Evolutionary conservation across 2,888 invertebrate species (phyloP), one percentile per base, ranked within the genome.

Genomic region (Halictus ligatus): DNA sequence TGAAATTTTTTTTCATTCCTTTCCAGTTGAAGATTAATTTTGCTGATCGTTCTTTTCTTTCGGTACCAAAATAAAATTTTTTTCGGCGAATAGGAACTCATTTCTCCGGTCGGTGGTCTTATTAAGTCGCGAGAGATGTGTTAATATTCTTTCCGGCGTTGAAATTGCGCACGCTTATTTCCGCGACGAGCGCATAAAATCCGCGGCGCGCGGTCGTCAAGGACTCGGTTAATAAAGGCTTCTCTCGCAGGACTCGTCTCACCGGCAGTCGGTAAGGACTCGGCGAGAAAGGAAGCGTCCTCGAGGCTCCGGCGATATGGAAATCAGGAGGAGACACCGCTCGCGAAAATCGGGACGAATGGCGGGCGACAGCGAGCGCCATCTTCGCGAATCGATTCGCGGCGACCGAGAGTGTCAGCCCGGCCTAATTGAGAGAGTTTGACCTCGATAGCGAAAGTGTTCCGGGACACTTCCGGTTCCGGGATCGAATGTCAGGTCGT

Each of bases 201-300:
- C 43, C 43, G 43, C 54, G 21, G 21, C 7, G 21, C 7, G 21
- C 2, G 2, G 21, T 54, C 54, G 21, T 7, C 54, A 54, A 54
- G 54, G 54, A 8, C 8, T 54, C 54, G 54, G 54, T 8, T 21
- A 21, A 54, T 54, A 54, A 21, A 21, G 10, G 10, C 10, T 18
- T 75, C 69, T 67, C 69, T 67, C 78, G 54, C 43, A 21, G 35
- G 69, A 54, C 73, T 58, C 78, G 80, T 69, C 40, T 60, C 73
- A 90, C 90, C 90, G 81, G 74, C 90, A 35, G 90, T 90, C 90
- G 90, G 90, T 90, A 90, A 90, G 79, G 77, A 76, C 75, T 76
- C 81, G 10, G n/a, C 73, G 80, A 80, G 87, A 71, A 75, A 83
- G 80, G 75, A 81, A 29, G 54, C 40, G 43, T 73, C 78, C 86